These are phyloP conservation scores for Falco cherrug DNA, from an alignment of 2,797 vertebrate genomes.

Conservation along the genomic window DNA sequence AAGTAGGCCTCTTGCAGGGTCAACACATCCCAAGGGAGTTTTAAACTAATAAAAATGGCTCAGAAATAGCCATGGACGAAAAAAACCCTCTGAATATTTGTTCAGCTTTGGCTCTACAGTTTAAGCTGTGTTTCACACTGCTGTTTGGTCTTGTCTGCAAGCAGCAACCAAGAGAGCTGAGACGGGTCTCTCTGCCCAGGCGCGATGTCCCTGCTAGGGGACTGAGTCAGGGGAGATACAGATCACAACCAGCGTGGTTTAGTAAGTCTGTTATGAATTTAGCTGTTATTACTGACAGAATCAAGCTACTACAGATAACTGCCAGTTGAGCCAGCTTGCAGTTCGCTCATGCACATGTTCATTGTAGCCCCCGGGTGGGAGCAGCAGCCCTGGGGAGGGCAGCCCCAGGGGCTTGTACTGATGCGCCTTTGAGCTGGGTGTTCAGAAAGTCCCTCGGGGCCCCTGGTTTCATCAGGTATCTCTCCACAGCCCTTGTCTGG, in stretches of 20 bases:
- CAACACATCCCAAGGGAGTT: neutral
- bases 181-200: neutral
- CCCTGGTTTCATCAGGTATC: neutral
- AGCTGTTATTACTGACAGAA: neutral
- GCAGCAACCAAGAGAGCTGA: neutral
- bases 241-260: neutral
- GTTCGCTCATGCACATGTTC: rapidly evolving
- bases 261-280: neutral
- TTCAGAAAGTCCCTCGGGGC: neutral
- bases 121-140: neutral
- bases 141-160: neutral
- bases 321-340: neutral
- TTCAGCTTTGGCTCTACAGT: neutral
- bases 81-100: neutral
- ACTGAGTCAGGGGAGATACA: neutral
- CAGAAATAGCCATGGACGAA: neutral
- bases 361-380: neutral
- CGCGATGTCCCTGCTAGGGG: neutral
- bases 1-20: neutral
- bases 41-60: neutral
- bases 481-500: neutral
- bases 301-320: neutral
- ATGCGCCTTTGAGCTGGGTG: neutral
- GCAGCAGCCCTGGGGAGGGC: neutral
- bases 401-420: neutral